Conservation (phyloP, 2,888 invertebrate genomes). For the Stenoptilia bipunctidactyla region DNA sequence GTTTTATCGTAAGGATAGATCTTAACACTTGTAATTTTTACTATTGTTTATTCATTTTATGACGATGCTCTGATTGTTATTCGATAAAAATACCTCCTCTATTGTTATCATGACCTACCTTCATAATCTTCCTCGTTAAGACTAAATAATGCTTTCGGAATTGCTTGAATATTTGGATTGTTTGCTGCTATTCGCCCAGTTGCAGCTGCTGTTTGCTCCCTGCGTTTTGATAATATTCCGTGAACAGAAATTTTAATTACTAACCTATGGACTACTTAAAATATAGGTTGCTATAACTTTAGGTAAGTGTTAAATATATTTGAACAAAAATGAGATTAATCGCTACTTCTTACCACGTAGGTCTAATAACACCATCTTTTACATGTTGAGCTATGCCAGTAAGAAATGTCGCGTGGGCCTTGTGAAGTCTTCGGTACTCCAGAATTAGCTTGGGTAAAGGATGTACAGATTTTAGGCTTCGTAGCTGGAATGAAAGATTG, state of each 20-base stretch:
- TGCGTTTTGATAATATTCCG: too few species aligned
- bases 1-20: too few species aligned
- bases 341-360: slow-evolving; percentile 42
- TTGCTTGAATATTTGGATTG: slow-evolving; percentile 62
- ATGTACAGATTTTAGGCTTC: slow-evolving; percentile 39
- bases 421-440: slow-evolving; percentile 57
- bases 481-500: slow-evolving; percentile 29
- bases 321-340: neutral
- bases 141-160: slow-evolving; percentile 50
- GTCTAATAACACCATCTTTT: slow-evolving; percentile 35
- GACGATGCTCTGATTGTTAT: too few species aligned
- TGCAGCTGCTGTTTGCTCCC: slow-evolving; percentile 58
- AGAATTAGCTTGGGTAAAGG: slow-evolving; percentile 52
- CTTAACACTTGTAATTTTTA: too few species aligned
- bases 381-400: slow-evolving; percentile 48
- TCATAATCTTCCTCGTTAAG: slow-evolving; percentile 13
- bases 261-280: too few species aligned
- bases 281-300: too few species aligned
- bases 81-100: too few species aligned
- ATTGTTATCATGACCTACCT: slow-evolving; percentile 29
- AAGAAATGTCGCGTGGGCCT: slow-evolving; percentile 57
- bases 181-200: slow-evolving; percentile 59
- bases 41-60: too few species aligned
- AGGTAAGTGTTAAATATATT: neutral
- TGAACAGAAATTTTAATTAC: too few species aligned